A percentile compares a stretch with the other conserved stretches of the same genome.
These are phyloP conservation scores for Chymomyza fuscimana DNA, from an alignment of 2,888 invertebrate genomes.

Conservation along the genomic window DNA sequence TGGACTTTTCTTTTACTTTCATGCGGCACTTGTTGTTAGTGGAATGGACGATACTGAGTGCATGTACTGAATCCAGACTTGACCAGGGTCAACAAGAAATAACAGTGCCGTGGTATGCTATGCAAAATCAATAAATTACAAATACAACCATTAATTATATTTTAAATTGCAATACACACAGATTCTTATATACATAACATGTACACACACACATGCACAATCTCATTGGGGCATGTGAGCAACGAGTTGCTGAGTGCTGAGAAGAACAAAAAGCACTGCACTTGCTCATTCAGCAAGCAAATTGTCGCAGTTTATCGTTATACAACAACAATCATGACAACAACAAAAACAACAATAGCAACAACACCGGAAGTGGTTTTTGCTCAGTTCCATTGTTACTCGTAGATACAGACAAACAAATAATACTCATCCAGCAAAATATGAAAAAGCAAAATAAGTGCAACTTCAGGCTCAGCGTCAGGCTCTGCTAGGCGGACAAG, in stretches of 20 bases:
- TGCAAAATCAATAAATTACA: constrained; percentile 75
- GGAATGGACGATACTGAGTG: neutral
- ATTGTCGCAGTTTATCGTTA: constrained; percentile 74
- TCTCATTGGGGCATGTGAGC: constrained; percentile 1
- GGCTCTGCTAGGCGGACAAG: too few relatives aligned
- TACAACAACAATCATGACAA: constrained; percentile 46
- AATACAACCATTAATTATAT: constrained; percentile 72
- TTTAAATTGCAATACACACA: constrained; percentile 71
- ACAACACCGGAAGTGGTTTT: neutral
- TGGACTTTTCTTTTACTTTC: constrained; percentile 1
- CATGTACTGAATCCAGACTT: constrained; percentile 5
- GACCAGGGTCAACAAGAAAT: constrained; percentile 5
- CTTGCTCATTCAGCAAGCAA: constrained; percentile 63
- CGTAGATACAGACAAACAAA: constrained; percentile 44
- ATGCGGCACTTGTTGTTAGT: constrained; percentile 34
- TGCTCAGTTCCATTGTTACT: constrained; percentile 40
- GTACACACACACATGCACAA: constrained; percentile 11
- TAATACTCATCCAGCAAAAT: constrained; percentile 47
- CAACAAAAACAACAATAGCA: constrained; percentile 28
- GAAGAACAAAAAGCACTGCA: constrained; percentile 49
- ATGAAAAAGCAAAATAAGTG: neutral
- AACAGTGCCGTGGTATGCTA: constrained; percentile 26
- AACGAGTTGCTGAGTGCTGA: constrained; percentile 17
- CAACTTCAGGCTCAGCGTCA: neutral
- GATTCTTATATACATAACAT: constrained; percentile 12